Conservation (phyloP, 2,888 invertebrate species). For the Hedya salicella region DNA sequence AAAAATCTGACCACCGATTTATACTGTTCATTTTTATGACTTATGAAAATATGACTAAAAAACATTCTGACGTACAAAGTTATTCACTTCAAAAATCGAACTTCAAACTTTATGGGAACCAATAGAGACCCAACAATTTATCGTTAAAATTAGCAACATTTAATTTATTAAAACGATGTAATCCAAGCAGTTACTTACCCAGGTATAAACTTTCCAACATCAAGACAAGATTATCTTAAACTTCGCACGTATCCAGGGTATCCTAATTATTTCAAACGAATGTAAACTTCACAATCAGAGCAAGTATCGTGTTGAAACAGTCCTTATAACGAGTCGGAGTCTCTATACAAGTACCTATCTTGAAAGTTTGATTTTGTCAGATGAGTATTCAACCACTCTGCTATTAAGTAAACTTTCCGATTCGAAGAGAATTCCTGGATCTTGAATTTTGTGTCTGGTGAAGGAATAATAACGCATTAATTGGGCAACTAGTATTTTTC, state of each 20-base stretch:
- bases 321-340: constrained; percentile 1
- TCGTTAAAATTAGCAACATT: no score
- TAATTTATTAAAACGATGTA: background rate
- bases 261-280: constrained; percentile 15
- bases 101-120: no score
- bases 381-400: constrained; percentile 41
- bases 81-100: no score
- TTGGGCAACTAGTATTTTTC: no score
- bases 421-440: constrained; percentile 38
- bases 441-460: background rate
- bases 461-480: background rate
- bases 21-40: no score
- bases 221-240: background rate
- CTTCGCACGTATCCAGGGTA: background rate
- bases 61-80: no score
- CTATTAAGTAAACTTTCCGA: constrained; percentile 34
- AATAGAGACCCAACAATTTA: no score
- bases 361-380: constrained; percentile 43
- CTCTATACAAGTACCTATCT: background rate
- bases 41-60: no score
- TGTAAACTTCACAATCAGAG: constrained; percentile 11
- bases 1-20: no score
- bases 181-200: no score
- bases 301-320: constrained; percentile 17
- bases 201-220: background rate